Evolutionary conservation across 1,140 invertebrate genomes (phyloP), one percentile per base, ranked within the genome.

Genomic region (Drusus annulatus): DNA sequence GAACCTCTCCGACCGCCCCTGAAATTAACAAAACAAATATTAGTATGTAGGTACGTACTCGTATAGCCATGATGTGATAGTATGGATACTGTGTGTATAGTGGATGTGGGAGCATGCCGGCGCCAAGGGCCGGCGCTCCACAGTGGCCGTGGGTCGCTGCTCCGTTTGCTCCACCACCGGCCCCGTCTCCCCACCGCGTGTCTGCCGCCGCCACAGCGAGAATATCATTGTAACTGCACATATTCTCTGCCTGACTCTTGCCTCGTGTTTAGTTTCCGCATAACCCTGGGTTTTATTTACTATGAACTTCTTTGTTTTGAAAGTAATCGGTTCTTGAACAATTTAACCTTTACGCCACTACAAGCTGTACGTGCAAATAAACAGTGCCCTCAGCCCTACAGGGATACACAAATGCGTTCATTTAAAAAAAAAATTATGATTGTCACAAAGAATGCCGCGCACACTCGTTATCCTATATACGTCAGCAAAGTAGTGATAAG

Each of bases 51-150:
- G 36, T 13, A 13, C 13, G 36, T 45, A 45, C 10, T 1, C 13
- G 36, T 45, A 45, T 2, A 45, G 36, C 10, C 10, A 13, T 19
- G n/a, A 21, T 56, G 54, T 56, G 54, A 21, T 56, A 21, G 21
- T 56, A 21, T 17, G n/a, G 51, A 45, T 45, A 45, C 36, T 45
- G 36, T 45, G 36, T 45, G 36, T 45, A 62, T 17, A 94, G 93
- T 93, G 93, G 87, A 90, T 93, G 90, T 93, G 92, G 92, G 85
- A 92, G 89, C 92, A 93, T 84, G 92, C 93, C 76, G 86, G 87
- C 36, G 84, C 78, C 1, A 73, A 60, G 17, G 78, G 76, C 2
- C 76, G 79, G 21, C 85, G 85, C 31, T 86, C 84, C 54, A 85
- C 84, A 73, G 85, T 88, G 71, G 85, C 85, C 78, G 68, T 85